Base-by-base conservation (phyloP, 1,140 invertebrate genomes). In the Aleiodes sp. region DNA sequence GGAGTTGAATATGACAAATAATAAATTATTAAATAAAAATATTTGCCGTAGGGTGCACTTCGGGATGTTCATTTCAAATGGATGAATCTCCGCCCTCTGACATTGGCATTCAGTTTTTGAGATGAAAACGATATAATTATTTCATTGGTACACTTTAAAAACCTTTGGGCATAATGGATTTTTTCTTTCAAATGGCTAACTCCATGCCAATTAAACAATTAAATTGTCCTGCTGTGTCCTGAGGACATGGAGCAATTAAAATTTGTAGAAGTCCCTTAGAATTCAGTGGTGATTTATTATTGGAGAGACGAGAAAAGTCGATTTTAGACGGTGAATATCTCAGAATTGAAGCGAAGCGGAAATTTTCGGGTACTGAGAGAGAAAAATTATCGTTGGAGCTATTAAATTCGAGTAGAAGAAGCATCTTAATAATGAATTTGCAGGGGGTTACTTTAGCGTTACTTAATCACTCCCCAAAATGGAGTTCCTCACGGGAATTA, bases 181-280 rank as follows among this genome's bases (percentile, higher is more conserved):
- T 35, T 6, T 46, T 46, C 14, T 46, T 46, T 33, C 9, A 4
- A 4, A 33, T 33, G 9, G 9, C 31, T 9, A 12, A 63, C 4
- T n/a, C 16, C 35, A 9, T 52, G 31, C 46, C 76, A 78, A 80
- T 80, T 78, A 79, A 73, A 76, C 72, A 80, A 80, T 80, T 80
- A 79, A 76, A 76, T 65, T 71, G 74, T 78, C 75, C 35, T 29
- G 39, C 24, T 33, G 26, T 29, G 28, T 59, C 28, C 28, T 59
- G 10, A 59, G n/a, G 24, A 29, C 3, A 14, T 28, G 46, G 46
- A 10, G 21, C 46, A 24, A 52, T 52, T 52, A 52, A 52, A 52
- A 16, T 9, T 21, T 24, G 16, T 19, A 24, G 16, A 19, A 16
- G 16, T 52, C 6, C 46, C 26, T 52, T 1, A 26, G 21, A 52